Conservation (phyloP, 1,140 invertebrate genomes). For the Lepidurus packardi region DNA sequence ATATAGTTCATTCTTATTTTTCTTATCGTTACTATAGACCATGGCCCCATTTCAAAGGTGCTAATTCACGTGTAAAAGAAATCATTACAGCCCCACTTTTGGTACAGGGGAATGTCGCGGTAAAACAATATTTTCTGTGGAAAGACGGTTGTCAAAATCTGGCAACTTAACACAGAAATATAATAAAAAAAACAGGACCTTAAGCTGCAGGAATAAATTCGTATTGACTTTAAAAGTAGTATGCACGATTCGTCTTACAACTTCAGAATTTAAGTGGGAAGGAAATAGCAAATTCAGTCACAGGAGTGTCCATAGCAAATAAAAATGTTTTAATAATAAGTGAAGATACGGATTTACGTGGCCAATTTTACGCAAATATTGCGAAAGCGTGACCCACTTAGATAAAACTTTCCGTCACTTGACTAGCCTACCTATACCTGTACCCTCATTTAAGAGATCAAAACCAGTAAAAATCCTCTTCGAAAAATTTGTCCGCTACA, state of each 20-base stretch:
- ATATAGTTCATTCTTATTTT: neutral
- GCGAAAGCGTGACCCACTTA: neutral
- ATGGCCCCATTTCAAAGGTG: constrained; percentile 8
- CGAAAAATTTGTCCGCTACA: constrained; percentile 29
- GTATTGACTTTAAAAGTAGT: neutral
- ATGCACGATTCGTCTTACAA: neutral
- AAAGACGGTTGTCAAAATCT: neutral
- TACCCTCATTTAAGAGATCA: neutral
- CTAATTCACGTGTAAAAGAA: constrained; percentile 1
- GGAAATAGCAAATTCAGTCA: neutral
- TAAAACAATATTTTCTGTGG: neutral
- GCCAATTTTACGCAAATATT: constrained; percentile 4
- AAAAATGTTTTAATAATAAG: neutral
- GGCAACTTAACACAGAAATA: neutral
- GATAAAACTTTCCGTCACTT: neutral
- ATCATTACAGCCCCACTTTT: neutral
- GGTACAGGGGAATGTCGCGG: neutral
- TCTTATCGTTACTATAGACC: neutral
- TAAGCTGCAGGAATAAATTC: neutral
- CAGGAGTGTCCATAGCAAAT: neutral
- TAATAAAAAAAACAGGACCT: neutral
- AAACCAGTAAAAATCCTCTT: neutral
- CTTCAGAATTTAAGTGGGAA: neutral
- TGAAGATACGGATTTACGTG: neutral
- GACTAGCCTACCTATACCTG: neutral